Percentiles rank a stretch among this genome's conserved stretches.
Conservation (phyloP, 2,113 vertebrate species). For the Hemiscyllium ocellatum region DNA sequence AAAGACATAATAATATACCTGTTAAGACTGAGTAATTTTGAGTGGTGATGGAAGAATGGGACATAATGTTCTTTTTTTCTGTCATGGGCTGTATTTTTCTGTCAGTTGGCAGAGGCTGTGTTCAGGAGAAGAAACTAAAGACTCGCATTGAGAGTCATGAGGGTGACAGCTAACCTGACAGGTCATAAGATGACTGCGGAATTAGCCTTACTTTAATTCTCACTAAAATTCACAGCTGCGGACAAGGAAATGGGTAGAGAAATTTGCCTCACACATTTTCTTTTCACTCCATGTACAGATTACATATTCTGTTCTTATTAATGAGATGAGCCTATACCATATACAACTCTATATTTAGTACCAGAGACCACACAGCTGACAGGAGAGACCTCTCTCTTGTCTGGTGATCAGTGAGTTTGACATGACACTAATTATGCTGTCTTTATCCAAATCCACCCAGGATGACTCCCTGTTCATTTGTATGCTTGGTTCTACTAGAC, state of each 20-base stretch:
- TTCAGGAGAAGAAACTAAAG: slow-evolving; percentile 76
- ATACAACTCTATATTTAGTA: slow-evolving; percentile 73
- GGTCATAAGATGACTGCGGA: slow-evolving; percentile 74
- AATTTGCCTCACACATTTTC: slow-evolving; percentile 68
- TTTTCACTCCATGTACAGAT: slow-evolving; percentile 69
- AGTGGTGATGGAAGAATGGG: slow-evolving; percentile 87
- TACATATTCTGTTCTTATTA: slow-evolving; percentile 74
- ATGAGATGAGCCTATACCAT: slow-evolving; percentile 73
- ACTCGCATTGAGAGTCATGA: slow-evolving; percentile 70
- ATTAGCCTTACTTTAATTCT: slow-evolving; percentile 81
- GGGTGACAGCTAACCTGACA: slow-evolving; percentile 88
- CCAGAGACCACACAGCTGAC: slow-evolving; percentile 74
- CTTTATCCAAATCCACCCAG: slow-evolving; percentile 76
- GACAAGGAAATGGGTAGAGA: slow-evolving; percentile 70
- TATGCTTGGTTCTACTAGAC: not conserved
- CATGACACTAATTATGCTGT: slow-evolving; percentile 78
- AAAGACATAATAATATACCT: slow-evolving; percentile 99
- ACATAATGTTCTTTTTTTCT: slow-evolving; percentile 91
- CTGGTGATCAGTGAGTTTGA: slow-evolving; percentile 75
- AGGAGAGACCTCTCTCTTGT: slow-evolving; percentile 72
- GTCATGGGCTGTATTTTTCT: slow-evolving; percentile 82
- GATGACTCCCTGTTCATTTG: slow-evolving; percentile 29
- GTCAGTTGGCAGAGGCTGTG: slow-evolving; percentile 80
- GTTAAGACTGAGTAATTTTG: slow-evolving; percentile 92
- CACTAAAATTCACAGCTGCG: slow-evolving; percentile 74